Conservation (phyloP, 2,797 vertebrate genomes). For the Acanthurus leucopareius region DNA sequence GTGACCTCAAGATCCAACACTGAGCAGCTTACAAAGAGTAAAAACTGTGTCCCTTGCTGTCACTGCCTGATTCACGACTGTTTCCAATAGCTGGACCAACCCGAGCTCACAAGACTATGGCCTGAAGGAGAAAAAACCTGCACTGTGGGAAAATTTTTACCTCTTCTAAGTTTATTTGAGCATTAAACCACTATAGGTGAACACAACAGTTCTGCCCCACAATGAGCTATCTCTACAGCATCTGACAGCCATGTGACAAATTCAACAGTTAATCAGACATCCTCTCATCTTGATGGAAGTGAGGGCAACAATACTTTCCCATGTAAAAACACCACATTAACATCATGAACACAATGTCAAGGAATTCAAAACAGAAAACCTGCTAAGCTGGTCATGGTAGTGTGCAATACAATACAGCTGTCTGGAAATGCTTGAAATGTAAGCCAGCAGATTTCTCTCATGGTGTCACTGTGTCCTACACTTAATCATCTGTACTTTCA, state of each 20-base stretch:
- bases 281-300: constrained; percentile 22
- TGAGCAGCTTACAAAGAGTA: not conserved
- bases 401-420: constrained; percentile 19
- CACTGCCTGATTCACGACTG: not conserved
- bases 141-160: constrained; percentile 2
- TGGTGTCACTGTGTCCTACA: constrained; percentile 12
- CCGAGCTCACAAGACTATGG: not conserved
- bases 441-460: constrained; percentile 12
- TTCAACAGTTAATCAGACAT: not conserved
- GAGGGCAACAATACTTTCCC: not conserved
- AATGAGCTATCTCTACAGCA: constrained; percentile 32
- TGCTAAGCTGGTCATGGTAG: constrained; percentile 15
- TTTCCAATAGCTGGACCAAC: constrained; percentile 7
- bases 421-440: constrained; percentile 20
- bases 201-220: constrained; percentile 2
- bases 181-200: constrained; percentile 5
- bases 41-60: not conserved
- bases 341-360: constrained; percentile 26
- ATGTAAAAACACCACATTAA: constrained; percentile 14
- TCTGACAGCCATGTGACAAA: not conserved
- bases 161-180: not conserved
- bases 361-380: constrained; percentile 31
- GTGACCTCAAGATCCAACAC: not conserved
- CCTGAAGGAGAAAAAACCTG: constrained; percentile 25
- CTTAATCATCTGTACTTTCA: constrained; percentile 4